A percentile compares a stretch with the other conserved stretches of the same genome.
Conservation (phyloP, 2,888 invertebrate species). For the Morpho helenor region DNA sequence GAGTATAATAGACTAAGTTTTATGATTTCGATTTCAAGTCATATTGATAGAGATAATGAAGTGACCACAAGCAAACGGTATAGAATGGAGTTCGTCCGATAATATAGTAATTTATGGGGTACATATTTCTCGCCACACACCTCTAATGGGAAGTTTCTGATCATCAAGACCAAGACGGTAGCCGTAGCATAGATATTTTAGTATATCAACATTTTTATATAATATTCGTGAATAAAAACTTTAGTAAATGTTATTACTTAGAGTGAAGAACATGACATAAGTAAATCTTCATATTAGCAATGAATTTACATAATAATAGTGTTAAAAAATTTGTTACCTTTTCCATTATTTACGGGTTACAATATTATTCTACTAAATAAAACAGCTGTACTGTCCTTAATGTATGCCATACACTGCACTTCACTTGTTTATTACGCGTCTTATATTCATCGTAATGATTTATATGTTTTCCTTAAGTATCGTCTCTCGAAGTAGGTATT, state of each 20-base stretch:
- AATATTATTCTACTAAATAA: too few species aligned
- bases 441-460: too few species aligned
- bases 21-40: slow-evolving; percentile 19
- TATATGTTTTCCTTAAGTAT: too few species aligned
- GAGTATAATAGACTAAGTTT: slow-evolving; percentile 1
- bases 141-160: slow-evolving; percentile 27
- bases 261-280: too few species aligned
- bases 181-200: slow-evolving; percentile 9
- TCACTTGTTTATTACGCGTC: too few species aligned
- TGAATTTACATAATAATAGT: too few species aligned
- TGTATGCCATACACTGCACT: too few species aligned
- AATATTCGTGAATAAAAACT: neutral
- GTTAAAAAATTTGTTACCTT: too few species aligned
- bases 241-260: too few species aligned
- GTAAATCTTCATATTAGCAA: too few species aligned
- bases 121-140: slow-evolving; percentile 31
- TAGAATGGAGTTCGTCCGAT: slow-evolving; percentile 29
- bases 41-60: slow-evolving; percentile 25
- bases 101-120: slow-evolving; percentile 31
- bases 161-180: slow-evolving; percentile 17
- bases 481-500: neutral
- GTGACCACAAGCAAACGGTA: slow-evolving; percentile 23
- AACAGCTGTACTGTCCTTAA: too few species aligned
- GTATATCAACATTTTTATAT: neutral
- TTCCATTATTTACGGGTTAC: too few species aligned